These are phyloP conservation scores for Clarias magur DNA, from an alignment of 2,113 vertebrate species.

Conservation along the genomic window DNA sequence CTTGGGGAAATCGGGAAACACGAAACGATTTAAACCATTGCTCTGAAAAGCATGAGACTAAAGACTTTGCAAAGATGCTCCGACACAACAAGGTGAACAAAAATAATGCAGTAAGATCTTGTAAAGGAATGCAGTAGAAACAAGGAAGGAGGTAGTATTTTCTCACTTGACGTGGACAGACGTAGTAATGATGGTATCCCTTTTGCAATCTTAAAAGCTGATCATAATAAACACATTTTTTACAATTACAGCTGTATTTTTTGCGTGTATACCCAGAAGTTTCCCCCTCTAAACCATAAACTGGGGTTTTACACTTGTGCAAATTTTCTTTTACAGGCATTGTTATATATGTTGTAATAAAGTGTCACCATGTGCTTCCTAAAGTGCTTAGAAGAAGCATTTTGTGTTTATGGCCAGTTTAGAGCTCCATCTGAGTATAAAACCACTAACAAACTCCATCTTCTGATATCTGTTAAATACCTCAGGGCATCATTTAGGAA, in stretches of 20 bases:
- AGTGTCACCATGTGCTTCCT: slow-evolving; percentile 33
- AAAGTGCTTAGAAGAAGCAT: slow-evolving; percentile 26
- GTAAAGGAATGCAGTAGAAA: neutral
- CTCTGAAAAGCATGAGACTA: neutral
- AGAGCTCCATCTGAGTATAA: slow-evolving; percentile 33
- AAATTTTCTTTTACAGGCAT: slow-evolving; percentile 33
- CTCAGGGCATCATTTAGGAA: slow-evolving; percentile 21
- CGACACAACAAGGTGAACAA: neutral
- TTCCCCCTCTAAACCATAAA: neutral
- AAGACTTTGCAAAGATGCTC: neutral
- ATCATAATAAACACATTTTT: neutral
- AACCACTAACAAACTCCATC: slow-evolving; percentile 35
- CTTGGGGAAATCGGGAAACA: neutral
- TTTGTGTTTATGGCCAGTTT: slow-evolving; percentile 41
- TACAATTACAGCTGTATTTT: neutral
- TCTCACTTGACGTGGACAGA: too few species aligned
- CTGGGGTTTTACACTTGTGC: slow-evolving; percentile 16
- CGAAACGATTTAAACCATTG: neutral
- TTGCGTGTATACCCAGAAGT: slow-evolving; percentile 15
- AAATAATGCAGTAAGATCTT: neutral
- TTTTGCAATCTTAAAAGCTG: neutral
- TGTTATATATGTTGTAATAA: slow-evolving; percentile 26
- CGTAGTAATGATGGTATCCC: too few species aligned
- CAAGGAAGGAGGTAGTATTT: too few species aligned
- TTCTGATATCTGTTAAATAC: neutral